Base-by-base conservation (phyloP, 1,140 invertebrate species). In the Leptinotarsa defecta region DNA sequence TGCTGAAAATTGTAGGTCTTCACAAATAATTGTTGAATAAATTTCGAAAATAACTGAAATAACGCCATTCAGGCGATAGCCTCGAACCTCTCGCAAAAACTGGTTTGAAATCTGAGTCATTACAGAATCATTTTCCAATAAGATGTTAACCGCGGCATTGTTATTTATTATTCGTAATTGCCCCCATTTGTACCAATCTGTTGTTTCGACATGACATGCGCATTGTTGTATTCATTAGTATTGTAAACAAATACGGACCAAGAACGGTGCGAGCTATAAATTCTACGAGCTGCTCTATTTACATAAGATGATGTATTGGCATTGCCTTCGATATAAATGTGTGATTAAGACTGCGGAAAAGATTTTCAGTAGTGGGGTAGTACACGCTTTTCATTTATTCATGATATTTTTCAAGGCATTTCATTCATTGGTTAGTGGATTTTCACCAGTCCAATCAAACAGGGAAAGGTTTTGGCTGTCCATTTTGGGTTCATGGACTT, bases 261-360 rank as follows among this genome's bases (percentile, higher is more conserved):
- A 57, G n/a, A 57, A 19, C 17, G 52, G n/a, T 17, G 52, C 6
- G 63, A 20, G 63, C 22, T 15, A 65, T 65, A 65, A 65, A 65
- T 65, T 65, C 17, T 65, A 27, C 20, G 20, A 20, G 52, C 63
- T 27, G 24, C 63, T 24, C 24, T 65, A 65, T 65, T 65, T 65
- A 65, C 63, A 65, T 65, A 65, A 65, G 22, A 65, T 65, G 63
- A 65, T 65, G 63, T 24, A 65, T 65, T 62, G 63, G 22, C 24
- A 22, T 65, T 65, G 4, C 20, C 22, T 65, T 19, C 24, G n/a
- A 27, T 65, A 65, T 65, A 65, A 65, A 65, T 20, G 20, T 13
- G 24, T 65, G 27, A 65, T 65, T 1, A 65, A 3, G 5, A 20
- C 11, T 65, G 63, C n/a, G 63, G 4, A 20, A n/a, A 65, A 65